Conservation (phyloP, 2,113 vertebrate species). For the Baryphthengus martii region DNA sequence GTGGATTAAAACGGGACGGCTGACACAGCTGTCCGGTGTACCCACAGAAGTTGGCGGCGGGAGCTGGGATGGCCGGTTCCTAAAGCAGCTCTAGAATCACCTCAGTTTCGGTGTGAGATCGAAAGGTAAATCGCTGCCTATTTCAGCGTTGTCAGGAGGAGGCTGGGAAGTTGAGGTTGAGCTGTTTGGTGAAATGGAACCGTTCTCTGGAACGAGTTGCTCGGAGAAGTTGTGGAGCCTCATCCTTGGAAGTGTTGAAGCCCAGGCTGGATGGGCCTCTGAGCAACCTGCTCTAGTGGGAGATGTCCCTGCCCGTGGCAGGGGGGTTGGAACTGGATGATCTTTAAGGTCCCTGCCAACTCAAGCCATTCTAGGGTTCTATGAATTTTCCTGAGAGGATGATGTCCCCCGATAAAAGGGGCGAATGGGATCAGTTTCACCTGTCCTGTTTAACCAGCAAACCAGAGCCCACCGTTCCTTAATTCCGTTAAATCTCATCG, state of each 20-base stretch:
- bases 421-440: background rate
- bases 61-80: background rate
- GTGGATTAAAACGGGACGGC: background rate
- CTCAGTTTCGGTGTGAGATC: background rate
- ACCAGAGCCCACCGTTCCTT: background rate
- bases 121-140: background rate
- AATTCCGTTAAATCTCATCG: background rate
- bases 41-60: background rate
- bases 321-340: too few species aligned
- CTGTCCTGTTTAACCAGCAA: background rate
- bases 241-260: too few species aligned
- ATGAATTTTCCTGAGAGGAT: background rate
- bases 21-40: slow-evolving; percentile 16
- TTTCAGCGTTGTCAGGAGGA: background rate
- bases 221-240: too few species aligned
- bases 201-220: too few species aligned
- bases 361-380: too few species aligned
- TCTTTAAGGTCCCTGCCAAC: too few species aligned
- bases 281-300: too few species aligned
- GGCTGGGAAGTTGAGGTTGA: background rate
- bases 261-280: too few species aligned
- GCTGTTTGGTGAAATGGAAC: background rate
- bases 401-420: rapidly evolving
- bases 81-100: background rate
- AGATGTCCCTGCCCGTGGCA: too few species aligned